Conservation (phyloP, 2,888 invertebrate species). For the Himalopsyche kuldschensis region DNA sequence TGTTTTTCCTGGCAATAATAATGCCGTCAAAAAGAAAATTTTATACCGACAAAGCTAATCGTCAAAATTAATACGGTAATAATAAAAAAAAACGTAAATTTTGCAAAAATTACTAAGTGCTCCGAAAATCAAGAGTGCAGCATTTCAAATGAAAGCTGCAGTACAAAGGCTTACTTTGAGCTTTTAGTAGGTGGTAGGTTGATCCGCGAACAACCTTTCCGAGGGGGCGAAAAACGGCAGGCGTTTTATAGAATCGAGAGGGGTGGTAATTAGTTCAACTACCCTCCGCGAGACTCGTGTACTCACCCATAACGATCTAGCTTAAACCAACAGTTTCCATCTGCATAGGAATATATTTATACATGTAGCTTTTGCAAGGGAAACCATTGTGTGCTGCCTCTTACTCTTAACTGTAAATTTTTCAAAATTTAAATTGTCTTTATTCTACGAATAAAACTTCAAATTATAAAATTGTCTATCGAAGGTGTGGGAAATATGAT, state of each 20-base stretch:
- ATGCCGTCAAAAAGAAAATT: no score
- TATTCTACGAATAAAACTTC: background rate
- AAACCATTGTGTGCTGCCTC: background rate
- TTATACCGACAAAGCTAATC: no score
- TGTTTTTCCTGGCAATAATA: no score
- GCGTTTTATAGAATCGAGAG: background rate
- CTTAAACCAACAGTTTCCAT: background rate
- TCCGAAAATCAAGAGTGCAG: background rate
- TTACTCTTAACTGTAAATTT: background rate
- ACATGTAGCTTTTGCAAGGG: background rate
- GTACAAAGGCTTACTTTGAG: background rate
- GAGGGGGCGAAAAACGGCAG: background rate
- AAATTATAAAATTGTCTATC: no score
- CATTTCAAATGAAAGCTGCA: background rate
- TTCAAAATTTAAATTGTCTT: background rate
- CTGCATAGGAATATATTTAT: background rate
- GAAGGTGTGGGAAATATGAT: no score
- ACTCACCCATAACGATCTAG: background rate
- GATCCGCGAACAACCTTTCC: background rate
- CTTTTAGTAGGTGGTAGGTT: background rate
- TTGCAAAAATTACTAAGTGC: background rate
- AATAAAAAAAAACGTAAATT: background rate
- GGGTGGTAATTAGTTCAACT: background rate
- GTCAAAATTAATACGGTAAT: no score
- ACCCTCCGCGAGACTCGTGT: background rate